Conservation (phyloP, 2,113 vertebrate species). For the Pimephales promelas region DNA sequence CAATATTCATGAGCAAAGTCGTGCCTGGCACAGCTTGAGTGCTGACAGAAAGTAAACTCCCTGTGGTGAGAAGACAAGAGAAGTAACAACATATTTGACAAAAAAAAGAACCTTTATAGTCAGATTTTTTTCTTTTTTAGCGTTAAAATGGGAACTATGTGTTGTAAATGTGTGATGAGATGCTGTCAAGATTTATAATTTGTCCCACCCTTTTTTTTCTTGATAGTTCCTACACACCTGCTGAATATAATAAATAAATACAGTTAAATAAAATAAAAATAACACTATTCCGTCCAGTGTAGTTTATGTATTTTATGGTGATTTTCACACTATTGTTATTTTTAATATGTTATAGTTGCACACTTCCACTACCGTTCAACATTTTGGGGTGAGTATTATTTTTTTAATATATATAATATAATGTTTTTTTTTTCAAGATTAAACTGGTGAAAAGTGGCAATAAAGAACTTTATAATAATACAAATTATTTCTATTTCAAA, state of each 20-base stretch:
- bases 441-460: neutral
- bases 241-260: neutral
- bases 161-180: neutral
- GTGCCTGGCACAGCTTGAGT: neutral
- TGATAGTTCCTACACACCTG: neutral
- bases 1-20: neutral
- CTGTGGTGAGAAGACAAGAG: neutral
- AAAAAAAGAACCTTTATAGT: neutral
- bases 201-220: neutral
- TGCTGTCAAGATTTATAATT: neutral
- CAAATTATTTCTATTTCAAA: neutral
- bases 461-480: neutral
- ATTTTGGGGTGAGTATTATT: neutral
- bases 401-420: too few species aligned
- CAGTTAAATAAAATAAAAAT: neutral
- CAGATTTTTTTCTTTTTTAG: neutral
- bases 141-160: neutral
- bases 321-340: too few species aligned
- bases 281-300: neutral
- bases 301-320: too few species aligned
- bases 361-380: neutral
- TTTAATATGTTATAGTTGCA: neutral
- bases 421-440: neutral
- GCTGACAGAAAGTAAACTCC: slow-evolving; percentile 18
- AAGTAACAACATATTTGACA: neutral